Evolutionary conservation across 2,113 vertebrate species (phyloP).

Genomic region (Ardeotis arabs): DNA sequence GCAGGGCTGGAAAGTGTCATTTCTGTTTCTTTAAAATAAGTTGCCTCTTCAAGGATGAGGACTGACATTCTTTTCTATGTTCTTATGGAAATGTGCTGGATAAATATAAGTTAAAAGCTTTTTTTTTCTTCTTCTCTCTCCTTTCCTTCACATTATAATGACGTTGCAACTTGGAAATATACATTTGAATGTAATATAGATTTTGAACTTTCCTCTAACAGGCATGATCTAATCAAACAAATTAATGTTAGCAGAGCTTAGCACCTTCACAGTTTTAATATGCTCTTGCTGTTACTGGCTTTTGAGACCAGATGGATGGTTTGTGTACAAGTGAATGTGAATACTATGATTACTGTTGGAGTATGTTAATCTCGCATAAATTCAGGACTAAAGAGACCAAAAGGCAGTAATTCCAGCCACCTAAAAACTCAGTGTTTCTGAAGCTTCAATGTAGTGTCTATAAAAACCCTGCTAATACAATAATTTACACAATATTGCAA

Average conservation of each 20-base stretch:
- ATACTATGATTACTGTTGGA: neutral
- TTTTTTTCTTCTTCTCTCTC: rapidly evolving
- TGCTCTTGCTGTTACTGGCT: neutral
- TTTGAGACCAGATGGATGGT: conserved; percentile 3
- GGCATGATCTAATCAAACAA: neutral
- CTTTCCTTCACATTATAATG: neutral
- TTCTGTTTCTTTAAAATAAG: neutral
- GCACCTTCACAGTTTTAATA: conserved; percentile 3
- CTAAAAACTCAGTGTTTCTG: neutral
- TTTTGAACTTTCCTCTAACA: neutral
- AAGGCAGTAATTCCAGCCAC: neutral
- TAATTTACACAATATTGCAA: neutral
- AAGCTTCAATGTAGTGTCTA: neutral
- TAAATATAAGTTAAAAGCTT: neutral
- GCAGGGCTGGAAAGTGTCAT: neutral
- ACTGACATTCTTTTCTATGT: neutral
- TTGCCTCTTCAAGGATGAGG: neutral
- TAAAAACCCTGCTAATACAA: neutral
- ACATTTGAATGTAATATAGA: neutral
- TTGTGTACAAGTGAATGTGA: neutral
- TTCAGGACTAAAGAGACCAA: neutral
- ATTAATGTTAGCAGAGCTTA: neutral
- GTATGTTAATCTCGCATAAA: neutral
- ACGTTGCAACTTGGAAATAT: neutral
- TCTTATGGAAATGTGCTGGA: neutral